Base-by-base conservation (phyloP, 2,888 invertebrate genomes). In the Ophion ellenae region DNA sequence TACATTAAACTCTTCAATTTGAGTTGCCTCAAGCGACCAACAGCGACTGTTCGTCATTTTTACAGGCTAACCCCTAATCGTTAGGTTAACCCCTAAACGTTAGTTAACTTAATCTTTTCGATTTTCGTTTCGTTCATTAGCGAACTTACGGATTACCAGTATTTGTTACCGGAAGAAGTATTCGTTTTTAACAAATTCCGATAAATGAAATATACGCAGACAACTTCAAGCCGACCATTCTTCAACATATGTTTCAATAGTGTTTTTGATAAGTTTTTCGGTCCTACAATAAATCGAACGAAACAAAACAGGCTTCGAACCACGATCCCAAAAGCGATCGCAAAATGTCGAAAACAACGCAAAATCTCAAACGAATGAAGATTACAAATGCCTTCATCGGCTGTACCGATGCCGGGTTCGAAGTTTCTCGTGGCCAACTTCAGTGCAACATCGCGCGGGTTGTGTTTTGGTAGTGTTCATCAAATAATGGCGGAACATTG, bases 401-500 rank as follows among this genome's bases (percentile, higher is more conserved):
- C 24, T 67, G 53, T 4, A 66, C 53, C 24, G 24, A 28, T 14
- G 20, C 20, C 28, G 53, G 47, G 28, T 47, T 28, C 14, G 57
- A 57, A 14, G 20, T 17, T 20, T 40, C n/a, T 36, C 28, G 78
- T n/a, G 59, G 59, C 28, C n/a, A 69, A 61, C 69, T 78, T 78
- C 78, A 59, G 45, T 3, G 2, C n/a, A n/a, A 17, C 61, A 28
- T 59, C 17, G 28, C 90, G 89, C 91, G 91, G 87, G 14, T 89
- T 89, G 90, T 92, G 91, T 92, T 92, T 92, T 92, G 90, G 87
- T 90, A 86, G 67, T 67, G 10, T 40, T 45, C 24, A 85, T 74
- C n/a, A 93, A 93, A 93, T 69, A 90, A 93, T 93, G 93, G 93
- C 93, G 90, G 92, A 92, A 77, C 86, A 88, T 90, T 92, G 90